phyloP scores from a whole-genome alignment of 2,797 vertebrate species.

The Trachops cirrhosus region DNA sequence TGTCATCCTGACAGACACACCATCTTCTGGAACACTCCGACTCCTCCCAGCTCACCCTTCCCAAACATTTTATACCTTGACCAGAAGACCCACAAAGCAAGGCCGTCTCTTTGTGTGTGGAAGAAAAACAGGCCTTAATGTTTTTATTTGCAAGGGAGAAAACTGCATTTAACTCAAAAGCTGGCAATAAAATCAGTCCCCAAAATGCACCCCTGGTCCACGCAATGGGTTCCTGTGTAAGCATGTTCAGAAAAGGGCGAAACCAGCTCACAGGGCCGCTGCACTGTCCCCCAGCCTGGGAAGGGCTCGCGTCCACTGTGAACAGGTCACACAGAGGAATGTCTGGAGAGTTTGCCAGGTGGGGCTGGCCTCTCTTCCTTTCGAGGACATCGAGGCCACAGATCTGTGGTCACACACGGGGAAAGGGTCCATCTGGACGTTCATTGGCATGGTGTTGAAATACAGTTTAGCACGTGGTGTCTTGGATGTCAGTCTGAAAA shows the following conservation, averaged over 20 bases:
- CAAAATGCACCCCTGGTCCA: neutral
- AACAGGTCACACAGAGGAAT: rapidly evolving
- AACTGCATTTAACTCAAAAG: neutral
- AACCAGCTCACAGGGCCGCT: rapidly evolving
- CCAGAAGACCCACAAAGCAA: neutral
- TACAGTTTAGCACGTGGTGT: neutral
- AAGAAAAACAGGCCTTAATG: neutral
- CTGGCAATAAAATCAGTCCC: neutral
- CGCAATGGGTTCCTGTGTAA: neutral
- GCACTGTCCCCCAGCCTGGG: rapidly evolving
- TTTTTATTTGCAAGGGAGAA: neutral
- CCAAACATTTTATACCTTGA: neutral
- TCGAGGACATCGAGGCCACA: neutral
- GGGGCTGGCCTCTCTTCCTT: neutral
- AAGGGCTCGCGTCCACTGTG: neutral
- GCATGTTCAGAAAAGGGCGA: neutral
- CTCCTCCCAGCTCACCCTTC: neutral
- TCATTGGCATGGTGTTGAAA: neutral
- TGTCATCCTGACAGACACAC: rapidly evolving
- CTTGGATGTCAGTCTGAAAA: neutral
- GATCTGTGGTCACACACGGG: neutral
- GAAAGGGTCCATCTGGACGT: neutral
- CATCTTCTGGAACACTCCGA: neutral
- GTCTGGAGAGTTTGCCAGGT: too few relatives aligned
- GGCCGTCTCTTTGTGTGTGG: neutral